Evolutionary conservation across 1,140 invertebrate species (phyloP), one percentile per base, ranked within the genome.

Genomic region (Pseudomyrmex sp.): DNA sequence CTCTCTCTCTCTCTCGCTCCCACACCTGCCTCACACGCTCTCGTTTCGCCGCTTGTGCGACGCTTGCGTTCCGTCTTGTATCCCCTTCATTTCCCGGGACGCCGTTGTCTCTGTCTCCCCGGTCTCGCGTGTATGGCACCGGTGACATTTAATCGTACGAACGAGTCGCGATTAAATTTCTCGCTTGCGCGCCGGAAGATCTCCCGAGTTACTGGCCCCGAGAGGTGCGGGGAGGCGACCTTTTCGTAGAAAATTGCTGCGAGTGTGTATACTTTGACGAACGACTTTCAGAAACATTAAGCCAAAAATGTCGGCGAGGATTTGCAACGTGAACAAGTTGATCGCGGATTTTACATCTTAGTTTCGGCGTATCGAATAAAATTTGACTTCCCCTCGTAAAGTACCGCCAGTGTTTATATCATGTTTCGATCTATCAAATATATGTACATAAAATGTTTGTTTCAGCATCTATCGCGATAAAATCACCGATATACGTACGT

Each of bases 121-220:
- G 84, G 85, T 86, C 84, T 86, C 61, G 63, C 69, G 84, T 82
- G 76, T 72, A 72, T 79, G 62, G 56, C 12, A 70, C 59, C 68
- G 62, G 26, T 75, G 70, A 59, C 86, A 58, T 88, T 88, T 87
- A 87, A 88, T 87, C 86, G 77, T 72, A 80, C 75, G 61, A 68
- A 73, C 68, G 79, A 75, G 63, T 58, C 69, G 69, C 84, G 85
- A 88, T 88, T 87, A 82, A 88, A 85, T 88, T 88, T 82, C 83
- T 73, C 74, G 65, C 48, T 80, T 48, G 23, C 26, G 46, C 18
- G 20, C 18, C 3, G 8, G 70, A 63, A 61, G 82, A 77, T 75
- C 77, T 68, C 61, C 69, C 26, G 58, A 72, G 75, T 70, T 46
- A 74, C 62, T 23, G 54, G 54, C 54, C 70, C 52, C 61, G 69